Conservation (phyloP, 2,888 invertebrate genomes). For the Oscheius myriophilus region DNA sequence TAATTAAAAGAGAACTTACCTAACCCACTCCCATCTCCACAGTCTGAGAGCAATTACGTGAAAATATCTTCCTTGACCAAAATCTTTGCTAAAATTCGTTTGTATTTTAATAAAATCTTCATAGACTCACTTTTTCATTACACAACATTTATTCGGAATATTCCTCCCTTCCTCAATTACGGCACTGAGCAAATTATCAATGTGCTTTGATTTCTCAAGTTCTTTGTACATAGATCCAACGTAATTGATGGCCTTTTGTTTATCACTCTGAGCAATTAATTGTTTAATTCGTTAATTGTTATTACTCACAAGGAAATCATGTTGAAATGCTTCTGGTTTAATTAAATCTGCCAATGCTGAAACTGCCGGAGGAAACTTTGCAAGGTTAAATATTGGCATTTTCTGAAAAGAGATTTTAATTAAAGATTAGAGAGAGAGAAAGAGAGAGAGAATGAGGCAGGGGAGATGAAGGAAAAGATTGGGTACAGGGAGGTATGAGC, state of each 20-base stretch:
- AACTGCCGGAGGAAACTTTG: not conserved
- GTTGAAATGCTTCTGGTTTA: constrained; percentile 10
- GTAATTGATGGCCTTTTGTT: constrained; percentile 10
- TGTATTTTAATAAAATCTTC: no score
- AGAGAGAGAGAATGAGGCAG: not conserved
- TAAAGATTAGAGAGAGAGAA: not conserved
- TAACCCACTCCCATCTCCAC: no score
- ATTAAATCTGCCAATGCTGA: not conserved
- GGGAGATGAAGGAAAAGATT: not conserved
- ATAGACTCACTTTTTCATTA: no score
- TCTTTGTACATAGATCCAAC: constrained; percentile 1
- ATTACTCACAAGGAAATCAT: constrained; percentile 9
- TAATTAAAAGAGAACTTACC: no score
- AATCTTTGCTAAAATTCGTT: no score
- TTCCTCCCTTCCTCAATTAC: not conserved
- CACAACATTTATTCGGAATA: no score
- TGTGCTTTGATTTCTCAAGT: constrained; percentile 7
- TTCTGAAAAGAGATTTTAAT: not conserved
- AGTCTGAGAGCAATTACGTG: no score
- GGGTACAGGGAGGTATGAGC: no score
- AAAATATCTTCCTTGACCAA: no score
- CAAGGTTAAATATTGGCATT: constrained; percentile 16
- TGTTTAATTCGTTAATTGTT: not conserved
- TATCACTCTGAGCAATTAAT: constrained; percentile 2
- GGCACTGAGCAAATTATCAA: constrained; percentile 19